Evolutionary conservation across 2,797 vertebrate species (phyloP), one percentile per base, ranked within the genome.

Genomic region (Sebastes cheni): DNA sequence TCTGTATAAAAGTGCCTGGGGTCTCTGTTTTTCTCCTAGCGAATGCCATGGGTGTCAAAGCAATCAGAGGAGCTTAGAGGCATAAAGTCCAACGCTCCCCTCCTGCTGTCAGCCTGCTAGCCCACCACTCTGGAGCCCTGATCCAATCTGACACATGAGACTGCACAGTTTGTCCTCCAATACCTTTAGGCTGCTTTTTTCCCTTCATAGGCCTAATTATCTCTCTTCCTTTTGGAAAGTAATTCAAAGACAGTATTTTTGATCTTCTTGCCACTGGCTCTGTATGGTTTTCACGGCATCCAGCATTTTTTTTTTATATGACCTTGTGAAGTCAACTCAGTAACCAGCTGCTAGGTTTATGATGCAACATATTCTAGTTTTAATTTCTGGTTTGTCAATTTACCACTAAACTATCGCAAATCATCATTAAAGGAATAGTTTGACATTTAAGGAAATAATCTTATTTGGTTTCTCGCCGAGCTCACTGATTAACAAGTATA

Each of bases 11-110:
- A 80, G 52, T 60, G 56, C 68, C 82, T 56, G 6, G 66, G 66
- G 69, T 72, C 5, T 64, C 55, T 79, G 72, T 61, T 73, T 59
- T 23, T 60, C 73, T 75, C 34, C 72, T 54, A 70, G 85, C 79
- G 81, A 93, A 86, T 80, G 84, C 88, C 83, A 89, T 18, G 83
- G 83, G 86, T 90, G 84, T 92, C 91, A 87, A 90, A 84, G 81
- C 69, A 92, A 90, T 93, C 83, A 86, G 72, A 27, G 39, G 68
- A 74, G 82, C 87, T 92, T 70, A 79, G 72, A 58, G 83, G 79
- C 82, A 90, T 85, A 67, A 86, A 88, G 83, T 70, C 86, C 73
- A 67, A 50, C 23, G 70, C 73, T 84, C 36, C 76, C 73, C 86
- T 86, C 80, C 88, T 86, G 88, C 84, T 91, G 90, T 89, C 89